A percentile compares a stretch with the other conserved stretches of the same genome.
These are phyloP conservation scores for Copidosoma floridanum DNA, from an alignment of 1,140 invertebrate species.

Conservation along the genomic window DNA sequence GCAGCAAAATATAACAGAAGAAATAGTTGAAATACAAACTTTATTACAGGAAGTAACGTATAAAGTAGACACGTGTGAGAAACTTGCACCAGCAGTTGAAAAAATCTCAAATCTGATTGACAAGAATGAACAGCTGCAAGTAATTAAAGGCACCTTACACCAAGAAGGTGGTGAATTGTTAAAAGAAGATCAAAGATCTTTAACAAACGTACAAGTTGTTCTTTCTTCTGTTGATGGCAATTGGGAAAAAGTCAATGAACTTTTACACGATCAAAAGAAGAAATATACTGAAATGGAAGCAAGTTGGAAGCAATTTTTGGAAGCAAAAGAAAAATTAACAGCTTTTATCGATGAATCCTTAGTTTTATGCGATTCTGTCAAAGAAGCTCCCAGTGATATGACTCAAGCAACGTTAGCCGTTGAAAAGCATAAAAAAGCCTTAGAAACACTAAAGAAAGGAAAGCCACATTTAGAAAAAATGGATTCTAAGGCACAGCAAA, in stretches of 20 bases:
- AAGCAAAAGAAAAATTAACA: constrained; percentile 67
- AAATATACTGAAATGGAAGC: constrained; percentile 71
- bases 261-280: constrained; percentile 71
- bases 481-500: constrained; percentile 69
- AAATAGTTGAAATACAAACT: constrained; percentile 62
- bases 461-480: constrained; percentile 74
- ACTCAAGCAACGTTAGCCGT: constrained; percentile 61
- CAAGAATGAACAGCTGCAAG: constrained; percentile 54
- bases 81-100: constrained; percentile 63
- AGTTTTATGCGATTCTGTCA: constrained; percentile 60
- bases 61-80: constrained; percentile 55
- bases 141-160: constrained; percentile 62
- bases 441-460: constrained; percentile 71
- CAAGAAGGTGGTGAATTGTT: constrained; percentile 74
- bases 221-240: constrained; percentile 72
- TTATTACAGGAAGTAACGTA: constrained; percentile 59
- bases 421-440: constrained; percentile 73
- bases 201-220: constrained; percentile 75
- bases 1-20: constrained; percentile 64
- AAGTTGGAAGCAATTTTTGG: constrained; percentile 74
- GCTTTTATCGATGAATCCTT: constrained; percentile 68
- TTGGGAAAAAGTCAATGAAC: constrained; percentile 75
- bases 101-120: constrained; percentile 57
- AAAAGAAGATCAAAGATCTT: constrained; percentile 76
- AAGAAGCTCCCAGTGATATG: constrained; percentile 66